Conservation (phyloP, 1,140 invertebrate genomes). For the Sycobia sp. region DNA sequence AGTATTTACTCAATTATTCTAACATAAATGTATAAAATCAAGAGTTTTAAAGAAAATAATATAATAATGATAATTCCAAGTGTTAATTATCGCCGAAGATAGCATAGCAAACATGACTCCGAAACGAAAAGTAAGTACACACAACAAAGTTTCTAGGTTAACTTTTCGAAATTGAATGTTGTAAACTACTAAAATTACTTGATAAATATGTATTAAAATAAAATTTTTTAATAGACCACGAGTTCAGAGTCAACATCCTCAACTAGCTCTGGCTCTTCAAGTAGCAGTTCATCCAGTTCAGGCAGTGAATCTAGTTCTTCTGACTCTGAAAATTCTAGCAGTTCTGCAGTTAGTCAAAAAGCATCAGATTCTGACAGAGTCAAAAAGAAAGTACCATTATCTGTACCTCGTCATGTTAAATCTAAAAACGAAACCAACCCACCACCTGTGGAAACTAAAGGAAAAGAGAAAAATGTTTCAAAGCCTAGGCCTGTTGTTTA, state of each 20-base stretch:
- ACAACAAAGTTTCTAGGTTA: conserved; percentile 21
- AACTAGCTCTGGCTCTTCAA: conserved; percentile 68
- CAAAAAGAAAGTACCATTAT: conserved; percentile 62
- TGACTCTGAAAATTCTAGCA: conserved; percentile 73
- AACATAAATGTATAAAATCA: conserved; percentile 35
- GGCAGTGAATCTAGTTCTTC: conserved; percentile 73
- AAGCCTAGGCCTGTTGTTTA: conserved; percentile 52
- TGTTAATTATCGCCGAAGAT: conserved; percentile 31
- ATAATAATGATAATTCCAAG: conserved; percentile 24
- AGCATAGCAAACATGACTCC: conserved; percentile 54
- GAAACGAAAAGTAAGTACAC: conserved; percentile 54
- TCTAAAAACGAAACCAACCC: conserved; percentile 51
- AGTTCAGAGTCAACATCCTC: conserved; percentile 69
- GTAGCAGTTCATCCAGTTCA: conserved; percentile 68
- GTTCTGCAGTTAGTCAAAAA: conserved; percentile 58
- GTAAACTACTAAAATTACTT: conserved; percentile 3
- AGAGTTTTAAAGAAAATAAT: conserved; percentile 19
- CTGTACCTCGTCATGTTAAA: conserved; percentile 55
- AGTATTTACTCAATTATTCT: conserved; percentile 34
- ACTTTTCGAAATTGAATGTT: conserved; percentile 30
- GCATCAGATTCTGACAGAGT: conserved; percentile 55
- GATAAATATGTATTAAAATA: conserved; percentile 2
- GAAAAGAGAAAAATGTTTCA: conserved; percentile 49
- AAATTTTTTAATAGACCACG: conserved; percentile 54
- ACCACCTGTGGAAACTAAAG: conserved; percentile 43